A percentile compares a stretch with the other conserved stretches of the same genome.
phyloP scores from a whole-genome alignment of 2,888 invertebrate genomes.

The Lymantria dispar region DNA sequence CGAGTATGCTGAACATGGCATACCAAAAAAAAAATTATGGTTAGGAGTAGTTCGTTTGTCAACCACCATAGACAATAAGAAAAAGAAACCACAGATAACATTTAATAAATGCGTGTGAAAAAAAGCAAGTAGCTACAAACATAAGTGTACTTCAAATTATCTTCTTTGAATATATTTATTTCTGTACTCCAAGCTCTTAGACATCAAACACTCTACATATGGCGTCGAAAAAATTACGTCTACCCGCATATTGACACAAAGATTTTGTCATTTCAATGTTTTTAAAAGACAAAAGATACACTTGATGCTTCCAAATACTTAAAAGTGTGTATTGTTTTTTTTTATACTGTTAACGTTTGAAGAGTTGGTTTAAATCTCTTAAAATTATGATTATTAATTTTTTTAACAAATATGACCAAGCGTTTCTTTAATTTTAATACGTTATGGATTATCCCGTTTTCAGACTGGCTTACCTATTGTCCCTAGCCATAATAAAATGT shows the following conservation, averaged over 20 bases:
- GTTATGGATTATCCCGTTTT: too few relatives aligned
- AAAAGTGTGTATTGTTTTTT: slow-evolving; percentile 12
- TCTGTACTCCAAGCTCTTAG: slow-evolving; percentile 43
- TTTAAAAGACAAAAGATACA: slow-evolving; percentile 15
- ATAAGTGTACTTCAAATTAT: slow-evolving; percentile 42
- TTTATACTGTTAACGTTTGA: slow-evolving; percentile 2
- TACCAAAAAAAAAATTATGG: too few relatives aligned
- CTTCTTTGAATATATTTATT: slow-evolving; percentile 43
- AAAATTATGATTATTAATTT: background rate
- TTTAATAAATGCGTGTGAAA: background rate
- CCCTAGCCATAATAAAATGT: too few relatives aligned
- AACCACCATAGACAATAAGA: too few relatives aligned
- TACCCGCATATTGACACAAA: slow-evolving; percentile 53
- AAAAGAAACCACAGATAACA: background rate
- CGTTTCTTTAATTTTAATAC: too few relatives aligned
- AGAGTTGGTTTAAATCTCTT: slow-evolving; percentile 8
- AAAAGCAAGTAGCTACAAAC: slow-evolving; percentile 34
- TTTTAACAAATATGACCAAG: too few relatives aligned
- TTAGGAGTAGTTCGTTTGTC: too few relatives aligned
- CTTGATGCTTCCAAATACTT: slow-evolving; percentile 9
- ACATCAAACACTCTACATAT: slow-evolving; percentile 56
- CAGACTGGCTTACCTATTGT: too few relatives aligned
- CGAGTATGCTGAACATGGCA: too few relatives aligned
- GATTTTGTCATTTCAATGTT: slow-evolving; percentile 43
- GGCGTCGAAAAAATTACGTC: slow-evolving; percentile 52